Evolutionary conservation across 2,888 invertebrate genomes (phyloP), one percentile per base, ranked within the genome.

Genomic region (Heliconius ismenius): DNA sequence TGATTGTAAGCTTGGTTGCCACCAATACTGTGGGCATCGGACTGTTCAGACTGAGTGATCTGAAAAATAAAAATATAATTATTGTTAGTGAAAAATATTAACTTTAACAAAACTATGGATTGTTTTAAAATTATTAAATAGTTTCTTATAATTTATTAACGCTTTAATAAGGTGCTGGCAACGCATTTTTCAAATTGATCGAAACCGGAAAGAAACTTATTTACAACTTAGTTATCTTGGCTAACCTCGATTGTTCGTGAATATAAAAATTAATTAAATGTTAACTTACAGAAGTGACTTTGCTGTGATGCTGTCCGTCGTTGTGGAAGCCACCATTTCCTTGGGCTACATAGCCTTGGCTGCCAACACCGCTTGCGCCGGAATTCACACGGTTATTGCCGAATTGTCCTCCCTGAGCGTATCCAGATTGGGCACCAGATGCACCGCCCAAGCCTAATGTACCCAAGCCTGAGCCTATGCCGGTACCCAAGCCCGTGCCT

Each of bases 231-330:
- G 4, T 58, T n/a, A 9, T 58, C 10, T 58, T 18, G 49, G 18
- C 18, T 7, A 49, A 18, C 49, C 24, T 62, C 26, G 6, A 26
- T 26, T 2, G 36, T 65, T 21, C 10, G 1, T 54, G 54, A 18
- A 54, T 15, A 62, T 60, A n/a, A 28, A 69, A 54, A 26, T 11
- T 15, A 43, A 64, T 54, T 32, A 32, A 64, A 68, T 32, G 18
- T 24, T n/a, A 67, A 76, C 81, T 80, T 78, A 83, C 83, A 54
- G 78, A 78, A n/a, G 78, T 82, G 74, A 79, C 79, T 43, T 78
- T 79, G 36, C 76, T 78, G 58, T 82, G 81, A 10, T 81, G 75
- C 21, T 81, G 43, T 28, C 82, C 83, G 6, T 74, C 74, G n/a
- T 67, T 32, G 26, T 80, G 80, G 77, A 54, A 81, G 1, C 78